These are phyloP conservation scores for Semnornis frantzii DNA, from an alignment of 2,113 vertebrate genomes.

Conservation along the genomic window DNA sequence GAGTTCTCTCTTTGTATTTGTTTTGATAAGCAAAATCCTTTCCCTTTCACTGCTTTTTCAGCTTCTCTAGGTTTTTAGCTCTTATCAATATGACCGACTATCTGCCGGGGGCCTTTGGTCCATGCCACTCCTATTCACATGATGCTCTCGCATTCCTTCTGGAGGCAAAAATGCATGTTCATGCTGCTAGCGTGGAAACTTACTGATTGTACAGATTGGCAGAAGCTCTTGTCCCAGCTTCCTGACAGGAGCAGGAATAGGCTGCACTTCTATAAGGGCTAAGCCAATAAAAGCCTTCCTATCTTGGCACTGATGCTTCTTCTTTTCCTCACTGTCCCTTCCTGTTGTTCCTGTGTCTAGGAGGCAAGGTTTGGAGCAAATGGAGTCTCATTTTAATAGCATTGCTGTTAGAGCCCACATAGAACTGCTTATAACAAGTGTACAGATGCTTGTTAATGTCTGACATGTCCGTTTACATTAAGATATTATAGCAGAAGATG, in stretches of 20 bases:
- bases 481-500: not conserved
- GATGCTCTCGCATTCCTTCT: not conserved
- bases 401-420: not conserved
- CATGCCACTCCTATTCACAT: not conserved
- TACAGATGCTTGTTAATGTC: not conserved
- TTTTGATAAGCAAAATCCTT: not conserved
- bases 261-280: not conserved
- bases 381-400: not conserved
- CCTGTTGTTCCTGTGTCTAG: not conserved
- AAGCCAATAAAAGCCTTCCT: not conserved
- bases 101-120: slow-evolving; percentile 20
- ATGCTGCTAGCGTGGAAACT: slow-evolving; percentile 2
- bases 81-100: not conserved
- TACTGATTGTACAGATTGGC: slow-evolving; percentile 7
- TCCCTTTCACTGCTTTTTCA: not conserved
- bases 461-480: not conserved
- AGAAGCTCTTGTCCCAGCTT: not conserved
- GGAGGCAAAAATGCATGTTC: not conserved
- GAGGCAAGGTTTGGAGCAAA: not conserved
- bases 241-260: not conserved
- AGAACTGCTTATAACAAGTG: not conserved
- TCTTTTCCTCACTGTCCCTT: not conserved
- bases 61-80: not conserved
- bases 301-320: not conserved
- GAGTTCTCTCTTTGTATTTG: not conserved